Evolutionary conservation across 1,140 invertebrate species (phyloP), one percentile per base, ranked within the genome.

Genomic region (Schlechtendalia chinensis): DNA sequence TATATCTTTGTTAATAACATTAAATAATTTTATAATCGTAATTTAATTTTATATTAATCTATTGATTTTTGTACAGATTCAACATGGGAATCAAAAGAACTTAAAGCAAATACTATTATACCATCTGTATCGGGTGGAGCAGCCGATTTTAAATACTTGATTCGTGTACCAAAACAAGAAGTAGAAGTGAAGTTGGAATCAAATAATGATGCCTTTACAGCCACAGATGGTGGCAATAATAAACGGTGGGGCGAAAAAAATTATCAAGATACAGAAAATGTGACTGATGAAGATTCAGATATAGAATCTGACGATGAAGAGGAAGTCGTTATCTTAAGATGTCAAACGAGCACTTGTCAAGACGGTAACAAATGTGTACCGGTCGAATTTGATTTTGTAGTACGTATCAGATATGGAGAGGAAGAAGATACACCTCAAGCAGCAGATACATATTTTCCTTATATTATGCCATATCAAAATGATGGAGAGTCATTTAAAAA

Each of bases 51-150:
- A n/a, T 4, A 39, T 39, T 39, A 39, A 39, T 39, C 8, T 39
- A 39, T 39, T 39, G 3, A 39, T 39, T 4, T 39, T 32, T 54
- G 4, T 29, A 11, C 45, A 79, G 75, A 79, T 63, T 61, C 56
- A 27, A 79, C 75, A 11, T 79, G 75, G 75, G 75, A 79, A 29
- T 79, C 75, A 29, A 79, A 79, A 61, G 75, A 79, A 50, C 63
- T 79, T 27, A 79, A 79, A 79, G 53, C 50, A 5, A 72, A 72
- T 54, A 72, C 47, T 11, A 54, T 47, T 0, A 29, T 53, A 54
- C 24, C 47, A 29, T 1, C 50, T 17, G 14, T 17, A 72, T 11
- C 19, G 11, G 58, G 75, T 24, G 32, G 22, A 14, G 58, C 58
- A 6, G 39, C 56, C 19, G 75, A 79, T 79, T 79, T 79, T 47